Base-by-base conservation (phyloP, 2,888 invertebrate genomes). In the Ormyrus rosae region DNA sequence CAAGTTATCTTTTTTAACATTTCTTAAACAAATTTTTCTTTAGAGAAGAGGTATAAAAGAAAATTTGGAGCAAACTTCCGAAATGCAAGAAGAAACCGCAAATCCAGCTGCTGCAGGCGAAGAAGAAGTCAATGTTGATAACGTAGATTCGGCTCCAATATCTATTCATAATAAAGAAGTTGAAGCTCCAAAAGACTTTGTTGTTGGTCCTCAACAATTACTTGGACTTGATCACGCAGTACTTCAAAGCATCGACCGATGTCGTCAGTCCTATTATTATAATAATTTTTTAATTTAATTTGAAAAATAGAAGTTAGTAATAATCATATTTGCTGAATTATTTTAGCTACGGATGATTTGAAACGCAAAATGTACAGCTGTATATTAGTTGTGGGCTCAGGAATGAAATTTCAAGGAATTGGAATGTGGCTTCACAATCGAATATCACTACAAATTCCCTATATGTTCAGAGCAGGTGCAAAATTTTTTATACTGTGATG, bases 361-460 rank as follows among this genome's bases (percentile, higher is more conserved):
- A 98, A 97, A 90, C 92, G 96, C 65, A 97, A 98, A 91, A 98
- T 98, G 97, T 98, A 97, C 89, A 96, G 96, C 77, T 96, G 96
- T 86, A 96, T 98, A 82, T 92, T 98, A 45, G 94, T 98, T 0
- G 96, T 98, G 6, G 98, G 98, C 6, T 97, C 98, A 3, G 97
- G 97, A 1, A 95, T 97, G 88, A 97, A 97, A 91, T 95, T 97
- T 84, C 94, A 95, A 71, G 97, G 96, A 1, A 93, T 97, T 65
- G 94, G 95, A 45, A 94, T 95, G 81, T 98, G 98, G 97, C 91
- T 98, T 9, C 97, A 97, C 87, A 97, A 97, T 87, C 93, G 96
- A 84, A 93, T 98, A 80, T 95, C 95, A 7, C 92, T 96, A 77
- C 96, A 97, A 90, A 96, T 96, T 85, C 96, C 97, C 0, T 94